A percentile compares a stretch with the other conserved stretches of the same genome.
phyloP scores from a whole-genome alignment of 2,888 invertebrate species.

The Cephus pygmeus region DNA sequence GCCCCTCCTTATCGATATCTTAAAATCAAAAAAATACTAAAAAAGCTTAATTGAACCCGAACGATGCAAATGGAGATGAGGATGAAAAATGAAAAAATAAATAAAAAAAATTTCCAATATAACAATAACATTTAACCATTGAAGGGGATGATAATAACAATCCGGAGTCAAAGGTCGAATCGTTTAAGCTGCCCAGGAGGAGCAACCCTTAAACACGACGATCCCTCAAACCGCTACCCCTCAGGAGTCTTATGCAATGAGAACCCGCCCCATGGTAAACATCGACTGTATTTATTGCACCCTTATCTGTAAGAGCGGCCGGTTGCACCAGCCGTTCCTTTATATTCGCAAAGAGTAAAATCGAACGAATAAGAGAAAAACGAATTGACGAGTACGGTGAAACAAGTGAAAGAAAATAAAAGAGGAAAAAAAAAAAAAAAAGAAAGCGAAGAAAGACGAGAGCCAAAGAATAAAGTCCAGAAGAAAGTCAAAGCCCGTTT shows the following conservation, averaged over 20 bases:
- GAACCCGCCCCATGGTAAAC: neutral
- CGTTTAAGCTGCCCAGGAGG: neutral
- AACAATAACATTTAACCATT: neutral
- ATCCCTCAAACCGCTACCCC: neutral
- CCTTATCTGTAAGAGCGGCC: neutral
- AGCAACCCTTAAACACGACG: neutral
- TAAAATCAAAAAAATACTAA: too few relatives aligned
- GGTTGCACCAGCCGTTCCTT: neutral
- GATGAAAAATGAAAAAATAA: too few relatives aligned
- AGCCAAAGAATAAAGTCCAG: neutral
- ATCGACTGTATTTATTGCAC: neutral
- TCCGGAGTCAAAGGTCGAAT: neutral
- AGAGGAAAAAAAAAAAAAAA: neutral
- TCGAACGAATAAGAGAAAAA: neutral
- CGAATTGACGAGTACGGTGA: neutral
- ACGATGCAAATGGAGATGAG: too few relatives aligned
- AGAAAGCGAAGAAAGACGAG: neutral
- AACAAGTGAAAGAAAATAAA: neutral
- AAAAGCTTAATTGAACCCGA: too few relatives aligned
- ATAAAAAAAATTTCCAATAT: neutral
- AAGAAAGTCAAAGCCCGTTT: neutral
- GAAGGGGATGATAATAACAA: neutral
- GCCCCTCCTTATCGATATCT: too few relatives aligned
- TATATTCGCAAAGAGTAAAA: neutral
- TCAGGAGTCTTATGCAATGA: neutral